Base-by-base conservation (phyloP, 53 echinoderm and acorn worm species). In the Antedon mediterranea region DNA sequence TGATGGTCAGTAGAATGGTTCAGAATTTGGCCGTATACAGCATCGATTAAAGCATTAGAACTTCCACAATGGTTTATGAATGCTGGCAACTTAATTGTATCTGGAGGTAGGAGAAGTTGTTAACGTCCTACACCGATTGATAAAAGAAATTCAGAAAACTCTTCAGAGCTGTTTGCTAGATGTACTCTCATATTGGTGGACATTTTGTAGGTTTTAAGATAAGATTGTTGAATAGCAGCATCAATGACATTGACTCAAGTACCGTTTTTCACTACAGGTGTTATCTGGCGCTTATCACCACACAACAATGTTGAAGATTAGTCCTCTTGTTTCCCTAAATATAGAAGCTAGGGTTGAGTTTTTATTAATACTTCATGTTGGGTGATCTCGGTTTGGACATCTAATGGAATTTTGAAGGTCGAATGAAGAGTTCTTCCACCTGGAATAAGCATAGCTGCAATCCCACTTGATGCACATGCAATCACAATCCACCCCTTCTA, bases 151-250 rank as follows among this genome's bases (percentile, higher is more conserved):
- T n/a, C n/a, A n/a, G n/a, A n/a, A n/a, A n/a, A n/a, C n/a, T n/a
- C n/a, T n/a, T n/a, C n/a, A n/a, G n/a, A n/a, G n/a, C n/a, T n/a
- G n/a, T n/a, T n/a, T n/a, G n/a, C n/a, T n/a, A n/a, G n/a, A n/a
- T n/a, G n/a, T n/a, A n/a, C n/a, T n/a, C n/a, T n/a, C n/a, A 83
- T 80, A 43, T 79, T 83, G 30, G 78, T 78, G 41, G 74, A 29
- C 23, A 86, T 77, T 34, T 77, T 73, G 32, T 74, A 7, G 29
- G 70, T 71, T 74, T 32, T 43, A 28, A 86, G 77, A 32, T 77
- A 73, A 23, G 81, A 77, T 72, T 26, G 43, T 43, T 85, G 81
- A 32, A 85, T 32, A 41, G 77, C 33, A 32, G 31, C 74, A 31
- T 26, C 71, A 41, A 57, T 57, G 18, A 18, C 57, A 57, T 57